Base-by-base conservation (phyloP, 2,888 invertebrate genomes). In the Nomada lathburiana region DNA sequence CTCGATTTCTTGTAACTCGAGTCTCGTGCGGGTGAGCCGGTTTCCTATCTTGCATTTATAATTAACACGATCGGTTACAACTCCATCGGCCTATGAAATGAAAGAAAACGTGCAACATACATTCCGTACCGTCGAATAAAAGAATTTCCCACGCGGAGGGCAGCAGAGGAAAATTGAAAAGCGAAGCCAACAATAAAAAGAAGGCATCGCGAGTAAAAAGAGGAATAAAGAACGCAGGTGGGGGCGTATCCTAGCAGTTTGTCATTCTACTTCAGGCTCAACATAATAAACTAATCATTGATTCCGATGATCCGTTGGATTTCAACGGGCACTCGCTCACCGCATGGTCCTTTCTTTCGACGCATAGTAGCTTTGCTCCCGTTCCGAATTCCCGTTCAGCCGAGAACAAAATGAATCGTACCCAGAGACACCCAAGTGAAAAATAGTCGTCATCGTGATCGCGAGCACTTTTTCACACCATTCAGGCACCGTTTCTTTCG, bases 391-490 rank as follows among this genome's bases (percentile, higher is more conserved):
- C 36, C 10, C 59, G 59, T 60, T 52, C 26, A 53, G 26, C 63
- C 55, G 64, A 50, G 29, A 44, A 60, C 59, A 36, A 62, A 62
- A 62, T 53, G 71, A 71, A 71, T 62, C 71, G n/a, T 3, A n/a
- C 3, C 29, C 7, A 42, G 36, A 42, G 42, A 23, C n/a, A 7
- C 44, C 26, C 20, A 29, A 23, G 29, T 70, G 71, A 63, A 42
- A 71, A 76, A 76, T 71, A 55, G 69, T 76, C 75, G 82, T 72
- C 42, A 26, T 71, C 42, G 18, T 36, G 69, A 53, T 71, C 74
- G 63, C 72, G 50, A 5, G 50, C 9, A 20, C 36, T 20, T 65
- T 65, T 74, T 26, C 53, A 47, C 13, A 7, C 50, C 4, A 16
- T 18, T 36, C 13, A 20, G 3, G 36, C 10, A 20, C 20, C 16